Conservation (phyloP, 2,888 invertebrate genomes). For the Eristalis intricaria region DNA sequence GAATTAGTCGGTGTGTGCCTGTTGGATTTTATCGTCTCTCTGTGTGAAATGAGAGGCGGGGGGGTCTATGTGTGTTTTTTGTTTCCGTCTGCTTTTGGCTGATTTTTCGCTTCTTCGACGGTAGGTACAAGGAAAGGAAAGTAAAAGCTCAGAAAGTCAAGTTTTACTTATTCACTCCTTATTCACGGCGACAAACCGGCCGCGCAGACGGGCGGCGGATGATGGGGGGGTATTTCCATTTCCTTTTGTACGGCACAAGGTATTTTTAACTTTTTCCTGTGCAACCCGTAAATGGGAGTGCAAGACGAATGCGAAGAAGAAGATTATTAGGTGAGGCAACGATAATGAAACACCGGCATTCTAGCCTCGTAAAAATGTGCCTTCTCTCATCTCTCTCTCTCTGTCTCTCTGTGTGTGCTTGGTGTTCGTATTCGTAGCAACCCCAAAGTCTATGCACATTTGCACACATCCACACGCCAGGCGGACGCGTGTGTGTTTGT, state of each 20-base stretch:
- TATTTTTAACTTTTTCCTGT: slow-evolving; percentile 16
- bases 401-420: neutral
- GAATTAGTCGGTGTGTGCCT: slow-evolving; percentile 4
- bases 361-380: slow-evolving; percentile 27
- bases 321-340: slow-evolving; percentile 48
- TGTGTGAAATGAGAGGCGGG: neutral
- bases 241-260: slow-evolving; percentile 14
- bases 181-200: neutral
- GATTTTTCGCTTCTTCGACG: slow-evolving; percentile 7
- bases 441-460: neutral
- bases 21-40: neutral
- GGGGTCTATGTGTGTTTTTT: slow-evolving; percentile 9
- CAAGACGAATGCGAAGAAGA: slow-evolving; percentile 7
- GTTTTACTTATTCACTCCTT: slow-evolving; percentile 41
- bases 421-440: neutral
- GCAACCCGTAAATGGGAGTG: slow-evolving; percentile 11
- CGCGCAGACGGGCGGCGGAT: neutral
- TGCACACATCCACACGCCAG: neutral
- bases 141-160: slow-evolving; percentile 60
- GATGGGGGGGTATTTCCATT: slow-evolving; percentile 5
- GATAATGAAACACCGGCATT: slow-evolving; percentile 46
- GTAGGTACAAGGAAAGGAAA: slow-evolving; percentile 41
- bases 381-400: neutral
- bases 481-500: neutral
- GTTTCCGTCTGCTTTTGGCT: neutral